Percentiles rank a stretch among this genome's conserved stretches.
These are phyloP conservation scores for Dolomedes plantarius DNA, from an alignment of 2,888 invertebrate species.

Conservation along the genomic window DNA sequence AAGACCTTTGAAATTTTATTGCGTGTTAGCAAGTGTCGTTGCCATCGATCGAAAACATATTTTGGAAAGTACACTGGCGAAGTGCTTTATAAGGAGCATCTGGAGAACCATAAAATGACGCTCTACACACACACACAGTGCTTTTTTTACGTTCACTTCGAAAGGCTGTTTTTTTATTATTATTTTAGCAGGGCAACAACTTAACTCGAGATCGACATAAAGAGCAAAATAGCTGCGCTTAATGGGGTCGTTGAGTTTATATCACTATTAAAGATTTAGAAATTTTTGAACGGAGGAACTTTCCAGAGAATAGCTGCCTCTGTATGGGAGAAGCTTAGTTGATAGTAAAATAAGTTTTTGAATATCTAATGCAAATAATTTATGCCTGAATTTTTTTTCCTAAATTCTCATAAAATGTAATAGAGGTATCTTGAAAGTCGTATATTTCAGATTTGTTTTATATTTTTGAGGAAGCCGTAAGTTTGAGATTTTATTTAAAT, in stretches of 20 bases:
- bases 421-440: background rate
- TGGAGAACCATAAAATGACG: slow-evolving; percentile 50
- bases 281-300: slow-evolving; percentile 6
- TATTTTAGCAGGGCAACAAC: background rate
- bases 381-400: background rate
- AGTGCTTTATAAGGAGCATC: slow-evolving; percentile 50
- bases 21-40: background rate
- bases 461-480: background rate
- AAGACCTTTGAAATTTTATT: slow-evolving; percentile 1
- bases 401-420: background rate
- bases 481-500: too few species aligned
- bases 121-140: background rate
- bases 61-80: slow-evolving; percentile 29
- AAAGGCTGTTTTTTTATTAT: background rate
- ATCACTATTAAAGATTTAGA: slow-evolving; percentile 53
- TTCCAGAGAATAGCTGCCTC: slow-evolving; percentile 33
- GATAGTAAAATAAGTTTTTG: slow-evolving; percentile 9
- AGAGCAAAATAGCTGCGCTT: slow-evolving; percentile 62
- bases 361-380: slow-evolving; percentile 6
- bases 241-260: slow-evolving; percentile 69
- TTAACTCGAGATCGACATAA: slow-evolving; percentile 36
- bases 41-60: slow-evolving; percentile 55
- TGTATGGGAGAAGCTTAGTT: background rate
- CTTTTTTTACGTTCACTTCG: too few species aligned
- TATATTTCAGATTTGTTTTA: background rate